Evolutionary conservation across 2,113 vertebrate species (phyloP).

Genomic region (Platysteira castanea): DNA sequence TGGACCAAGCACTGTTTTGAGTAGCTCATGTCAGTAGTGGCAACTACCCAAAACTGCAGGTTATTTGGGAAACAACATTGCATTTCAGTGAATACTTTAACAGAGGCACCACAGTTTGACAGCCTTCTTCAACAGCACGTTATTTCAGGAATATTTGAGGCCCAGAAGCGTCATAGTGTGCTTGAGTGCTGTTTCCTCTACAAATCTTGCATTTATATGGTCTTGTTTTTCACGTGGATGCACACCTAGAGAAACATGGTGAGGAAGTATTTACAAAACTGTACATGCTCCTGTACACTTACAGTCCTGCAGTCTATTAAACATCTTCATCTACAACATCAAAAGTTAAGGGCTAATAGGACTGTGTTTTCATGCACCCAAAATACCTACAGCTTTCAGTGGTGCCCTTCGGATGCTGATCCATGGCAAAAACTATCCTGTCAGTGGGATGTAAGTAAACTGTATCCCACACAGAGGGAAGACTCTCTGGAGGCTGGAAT

Average conservation of each 20-base stretch:
- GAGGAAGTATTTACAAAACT: background rate
- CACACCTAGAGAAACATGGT: conserved; percentile 62
- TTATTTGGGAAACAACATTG: background rate
- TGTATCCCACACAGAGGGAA: background rate
- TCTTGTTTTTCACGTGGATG: conserved; percentile 79
- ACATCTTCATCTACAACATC: background rate
- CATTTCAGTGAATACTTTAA: background rate
- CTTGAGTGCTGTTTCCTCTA: conserved; percentile 89
- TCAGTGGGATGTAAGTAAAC: background rate
- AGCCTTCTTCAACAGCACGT: background rate
- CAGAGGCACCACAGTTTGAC: background rate
- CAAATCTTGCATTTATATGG: conserved; percentile 84
- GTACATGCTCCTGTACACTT: background rate
- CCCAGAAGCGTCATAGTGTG: conserved; percentile 82
- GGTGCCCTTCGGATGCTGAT: background rate
- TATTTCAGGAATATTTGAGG: conserved; percentile 33
- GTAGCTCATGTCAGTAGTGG: background rate
- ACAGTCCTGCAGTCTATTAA: background rate
- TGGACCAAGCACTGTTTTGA: background rate
- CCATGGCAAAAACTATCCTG: background rate
- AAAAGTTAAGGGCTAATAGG: background rate
- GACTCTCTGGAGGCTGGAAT: background rate
- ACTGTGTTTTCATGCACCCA: background rate
- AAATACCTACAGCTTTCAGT: background rate
- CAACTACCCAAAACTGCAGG: background rate